Conservation (phyloP, 2,113 vertebrate species). For the Cavia aperea region DNA sequence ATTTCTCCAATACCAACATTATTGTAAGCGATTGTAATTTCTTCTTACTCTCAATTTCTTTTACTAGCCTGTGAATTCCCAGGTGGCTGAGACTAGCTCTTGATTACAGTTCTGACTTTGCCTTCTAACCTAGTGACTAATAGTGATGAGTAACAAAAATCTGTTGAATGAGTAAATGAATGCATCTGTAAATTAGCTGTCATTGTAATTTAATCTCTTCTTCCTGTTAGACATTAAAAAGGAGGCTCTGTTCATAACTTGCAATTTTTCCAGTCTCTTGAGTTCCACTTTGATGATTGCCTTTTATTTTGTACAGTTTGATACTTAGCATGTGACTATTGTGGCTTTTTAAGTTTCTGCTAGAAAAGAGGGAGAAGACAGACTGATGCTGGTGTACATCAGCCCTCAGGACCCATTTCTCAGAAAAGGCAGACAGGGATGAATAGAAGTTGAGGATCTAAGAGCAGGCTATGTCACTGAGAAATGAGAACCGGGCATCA, state of each 20-base stretch:
- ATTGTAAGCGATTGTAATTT: background rate
- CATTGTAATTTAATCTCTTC: conserved; percentile 33
- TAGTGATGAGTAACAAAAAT: background rate
- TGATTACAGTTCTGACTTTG: background rate
- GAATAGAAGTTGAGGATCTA: background rate
- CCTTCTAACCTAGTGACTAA: background rate
- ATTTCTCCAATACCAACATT: background rate
- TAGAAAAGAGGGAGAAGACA: background rate
- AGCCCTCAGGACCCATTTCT: conserved; percentile 23
- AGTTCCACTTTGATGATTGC: conserved; percentile 35
- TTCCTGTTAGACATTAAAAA: background rate
- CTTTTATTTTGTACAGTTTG: conserved; percentile 30
- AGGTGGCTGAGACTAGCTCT: background rate
- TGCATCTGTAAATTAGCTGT: background rate
- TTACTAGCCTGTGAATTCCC: background rate
- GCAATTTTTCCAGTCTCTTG: background rate
- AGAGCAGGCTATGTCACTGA: background rate
- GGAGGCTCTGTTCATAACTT: background rate
- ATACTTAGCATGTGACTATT: conserved; percentile 16
- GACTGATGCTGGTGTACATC: background rate
- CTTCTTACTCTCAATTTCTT: background rate
- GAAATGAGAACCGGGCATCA: background rate
- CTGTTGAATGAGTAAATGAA: background rate
- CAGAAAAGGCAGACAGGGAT: background rate
- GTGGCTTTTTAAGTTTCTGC: background rate